Conservation (phyloP, 1,140 invertebrate genomes). For the Euschistus heros region DNA sequence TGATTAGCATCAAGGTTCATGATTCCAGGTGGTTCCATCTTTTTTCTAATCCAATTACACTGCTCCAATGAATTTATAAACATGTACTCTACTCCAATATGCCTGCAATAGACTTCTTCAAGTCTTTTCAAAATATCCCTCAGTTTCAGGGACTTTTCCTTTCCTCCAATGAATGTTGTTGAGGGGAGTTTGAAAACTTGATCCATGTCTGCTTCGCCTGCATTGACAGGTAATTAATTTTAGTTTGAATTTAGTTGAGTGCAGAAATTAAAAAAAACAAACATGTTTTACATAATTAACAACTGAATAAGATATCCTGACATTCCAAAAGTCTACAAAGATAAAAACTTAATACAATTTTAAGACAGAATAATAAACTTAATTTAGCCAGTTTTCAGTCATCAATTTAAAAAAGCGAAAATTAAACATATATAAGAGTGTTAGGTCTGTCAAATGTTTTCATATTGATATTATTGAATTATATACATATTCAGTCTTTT, state of each 20-base stretch:
- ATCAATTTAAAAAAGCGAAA: no score
- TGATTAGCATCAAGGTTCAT: slow-evolving; percentile 81
- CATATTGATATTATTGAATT: no score
- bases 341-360: no score
- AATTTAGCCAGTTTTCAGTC: no score
- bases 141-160: slow-evolving; percentile 77
- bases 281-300: not conserved
- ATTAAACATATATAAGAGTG: no score
- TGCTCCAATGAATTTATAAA: slow-evolving; percentile 98
- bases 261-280: not conserved
- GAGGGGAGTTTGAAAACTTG: slow-evolving; percentile 90
- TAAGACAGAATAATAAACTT: no score
- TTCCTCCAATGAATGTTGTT: slow-evolving; percentile 95
- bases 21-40: slow-evolving; percentile 90
- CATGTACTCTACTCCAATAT: slow-evolving; percentile 98
- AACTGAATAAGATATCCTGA: no score
- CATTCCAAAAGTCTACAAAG: no score
- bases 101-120: slow-evolving; percentile 79
- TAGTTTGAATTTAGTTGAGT: not conserved
- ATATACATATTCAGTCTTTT: no score
- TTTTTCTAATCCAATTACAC: slow-evolving; percentile 95
- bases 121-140: slow-evolving; percentile 87
- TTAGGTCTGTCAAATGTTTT: no score
- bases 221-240: not conserved
- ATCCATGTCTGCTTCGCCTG: slow-evolving; percentile 94